Percentiles rank a stretch among this genome's conserved stretches.
Evolutionary conservation across 2,797 vertebrate genomes (phyloP).

Genomic region (Heteromormyrus szaboi): DNA sequence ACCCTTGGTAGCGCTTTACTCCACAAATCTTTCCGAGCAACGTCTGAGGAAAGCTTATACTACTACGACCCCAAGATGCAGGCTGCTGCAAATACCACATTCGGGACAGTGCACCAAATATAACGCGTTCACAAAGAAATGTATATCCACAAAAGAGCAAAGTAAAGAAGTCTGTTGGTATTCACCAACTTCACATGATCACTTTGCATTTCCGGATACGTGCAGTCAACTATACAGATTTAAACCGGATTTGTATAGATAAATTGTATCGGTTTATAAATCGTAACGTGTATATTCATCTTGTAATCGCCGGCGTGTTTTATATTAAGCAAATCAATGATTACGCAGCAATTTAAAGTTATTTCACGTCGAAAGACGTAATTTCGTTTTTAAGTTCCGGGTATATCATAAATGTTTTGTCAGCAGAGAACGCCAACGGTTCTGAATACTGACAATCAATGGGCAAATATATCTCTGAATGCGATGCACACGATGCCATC

Average conservation of each 20-base stretch:
- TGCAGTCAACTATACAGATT: neutral
- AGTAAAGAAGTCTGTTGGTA: neutral
- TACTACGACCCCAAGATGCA: slow-evolving; percentile 50
- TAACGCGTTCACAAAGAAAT: neutral
- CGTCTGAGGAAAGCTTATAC: slow-evolving; percentile 32
- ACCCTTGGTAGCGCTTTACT: neutral
- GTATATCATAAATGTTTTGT: neutral
- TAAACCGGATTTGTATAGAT: neutral
- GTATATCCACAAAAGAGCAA: neutral
- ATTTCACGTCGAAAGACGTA: neutral
- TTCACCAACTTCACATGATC: neutral
- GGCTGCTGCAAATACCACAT: slow-evolving; percentile 42
- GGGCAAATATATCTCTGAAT: neutral
- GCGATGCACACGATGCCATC: neutral
- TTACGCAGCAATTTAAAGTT: neutral
- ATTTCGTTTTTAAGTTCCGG: neutral
- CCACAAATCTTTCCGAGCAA: neutral
- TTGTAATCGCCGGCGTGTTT: neutral
- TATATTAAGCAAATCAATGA: neutral
- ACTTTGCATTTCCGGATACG: neutral
- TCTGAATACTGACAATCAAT: neutral
- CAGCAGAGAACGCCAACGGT: neutral
- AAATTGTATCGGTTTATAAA: neutral
- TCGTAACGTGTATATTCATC: neutral
- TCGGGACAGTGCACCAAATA: slow-evolving; percentile 15